A percentile compares a stretch with the other conserved stretches of the same genome.
Evolutionary conservation across 2,113 vertebrate species (phyloP).

Genomic region (Neogobius melanostomus): DNA sequence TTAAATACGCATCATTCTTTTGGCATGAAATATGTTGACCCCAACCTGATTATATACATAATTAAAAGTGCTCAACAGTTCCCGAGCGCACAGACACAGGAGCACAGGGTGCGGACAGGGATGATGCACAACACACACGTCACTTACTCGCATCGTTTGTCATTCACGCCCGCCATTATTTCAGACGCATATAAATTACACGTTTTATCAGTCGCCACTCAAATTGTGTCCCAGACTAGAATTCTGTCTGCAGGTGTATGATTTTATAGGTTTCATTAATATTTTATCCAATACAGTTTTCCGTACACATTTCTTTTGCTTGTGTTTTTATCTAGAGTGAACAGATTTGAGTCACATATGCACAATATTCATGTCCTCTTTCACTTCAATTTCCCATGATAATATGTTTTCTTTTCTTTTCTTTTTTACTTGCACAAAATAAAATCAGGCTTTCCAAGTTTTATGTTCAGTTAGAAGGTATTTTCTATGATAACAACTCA

Average conservation of each 20-base stretch:
- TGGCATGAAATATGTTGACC: constrained; percentile 88
- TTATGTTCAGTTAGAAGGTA: no score
- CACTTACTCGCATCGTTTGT: constrained; percentile 76
- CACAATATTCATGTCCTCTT: no score
- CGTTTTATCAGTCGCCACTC: constrained; percentile 62
- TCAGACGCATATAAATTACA: constrained; percentile 70
- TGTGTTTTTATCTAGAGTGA: neutral
- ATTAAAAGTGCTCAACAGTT: constrained; percentile 83
- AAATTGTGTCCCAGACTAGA: constrained; percentile 41
- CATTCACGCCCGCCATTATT: constrained; percentile 62
- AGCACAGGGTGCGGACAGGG: constrained; percentile 55
- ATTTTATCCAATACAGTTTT: constrained; percentile 3
- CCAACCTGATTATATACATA: constrained; percentile 84
- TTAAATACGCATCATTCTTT: constrained; percentile 85
- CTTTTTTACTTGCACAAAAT: no score
- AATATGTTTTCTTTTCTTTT: no score
- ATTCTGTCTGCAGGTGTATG: constrained; percentile 22
- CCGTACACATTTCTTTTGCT: neutral
- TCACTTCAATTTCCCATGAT: no score
- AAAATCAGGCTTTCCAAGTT: no score
- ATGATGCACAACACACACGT: constrained; percentile 66
- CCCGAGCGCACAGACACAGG: constrained; percentile 60
- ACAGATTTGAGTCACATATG: no score
- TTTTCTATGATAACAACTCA: no score
- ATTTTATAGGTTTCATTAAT: constrained; percentile 13